Percentiles rank a stretch among this genome's conserved stretches.
phyloP scores from a whole-genome alignment of 2,888 invertebrate genomes.

The Ferdinandea cuprea region DNA sequence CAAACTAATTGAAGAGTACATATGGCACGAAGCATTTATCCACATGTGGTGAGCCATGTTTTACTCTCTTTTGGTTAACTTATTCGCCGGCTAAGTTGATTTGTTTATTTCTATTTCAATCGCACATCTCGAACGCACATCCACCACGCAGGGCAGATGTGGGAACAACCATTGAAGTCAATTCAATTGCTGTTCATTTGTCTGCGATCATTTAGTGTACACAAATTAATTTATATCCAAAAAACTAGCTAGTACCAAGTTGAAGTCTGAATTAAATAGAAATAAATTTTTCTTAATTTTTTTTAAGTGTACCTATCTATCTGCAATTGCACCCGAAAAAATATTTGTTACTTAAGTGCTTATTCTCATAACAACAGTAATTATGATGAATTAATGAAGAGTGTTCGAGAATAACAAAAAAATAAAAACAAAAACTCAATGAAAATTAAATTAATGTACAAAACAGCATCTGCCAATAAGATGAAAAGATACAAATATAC shows the following conservation, averaged over 20 bases:
- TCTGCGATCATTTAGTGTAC: conserved; percentile 65
- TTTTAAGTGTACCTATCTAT: conserved; percentile 54
- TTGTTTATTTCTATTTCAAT: conserved; percentile 45
- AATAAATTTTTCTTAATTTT: background rate
- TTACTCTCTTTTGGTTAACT: conserved; percentile 53
- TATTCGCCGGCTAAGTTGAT: conserved; percentile 50
- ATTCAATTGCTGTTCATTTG: conserved; percentile 36
- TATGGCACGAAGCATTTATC: background rate
- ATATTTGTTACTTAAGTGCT: conserved; percentile 21
- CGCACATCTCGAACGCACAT: background rate
- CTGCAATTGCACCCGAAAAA: conserved; percentile 43
- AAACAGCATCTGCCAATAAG: conserved; percentile 37
- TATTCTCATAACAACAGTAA: conserved; percentile 12
- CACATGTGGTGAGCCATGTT: conserved; percentile 43
- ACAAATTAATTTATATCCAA: conserved; percentile 40
- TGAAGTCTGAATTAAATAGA: no score
- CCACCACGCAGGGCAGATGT: conserved; percentile 52
- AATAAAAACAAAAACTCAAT: conserved; percentile 18
- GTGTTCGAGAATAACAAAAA: conserved; percentile 28
- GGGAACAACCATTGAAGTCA: conserved; percentile 42
- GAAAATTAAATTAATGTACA: conserved; percentile 1
- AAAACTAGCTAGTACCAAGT: conserved; percentile 42
- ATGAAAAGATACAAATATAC: conserved; percentile 81
- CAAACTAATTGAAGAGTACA: conserved; percentile 44
- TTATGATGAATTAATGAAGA: conserved; percentile 20